phyloP scores from a whole-genome alignment of 1,140 invertebrate genomes.

The Drosophila suzukii region DNA sequence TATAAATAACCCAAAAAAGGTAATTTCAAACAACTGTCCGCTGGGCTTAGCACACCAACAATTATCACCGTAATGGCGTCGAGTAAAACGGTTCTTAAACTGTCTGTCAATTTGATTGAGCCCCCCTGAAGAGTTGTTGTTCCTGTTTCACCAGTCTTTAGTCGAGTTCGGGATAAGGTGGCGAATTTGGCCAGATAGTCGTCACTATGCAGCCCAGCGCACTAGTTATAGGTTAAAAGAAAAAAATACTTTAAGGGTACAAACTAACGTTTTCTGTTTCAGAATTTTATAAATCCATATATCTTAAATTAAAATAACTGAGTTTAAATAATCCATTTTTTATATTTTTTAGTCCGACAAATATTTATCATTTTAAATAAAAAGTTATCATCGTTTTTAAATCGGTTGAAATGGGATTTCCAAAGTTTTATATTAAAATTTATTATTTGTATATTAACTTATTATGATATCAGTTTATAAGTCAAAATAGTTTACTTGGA shows the following conservation, averaged over 20 bases:
- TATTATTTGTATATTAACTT: too few relatives aligned
- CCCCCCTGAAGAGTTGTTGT: constrained; percentile 38
- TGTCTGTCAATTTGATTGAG: constrained; percentile 75
- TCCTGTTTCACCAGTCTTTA: constrained; percentile 8
- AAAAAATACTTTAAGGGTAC: background rate
- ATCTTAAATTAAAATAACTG: too few relatives aligned
- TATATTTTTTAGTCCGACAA: too few relatives aligned
- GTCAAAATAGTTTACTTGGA: background rate
- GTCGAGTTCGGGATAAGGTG: background rate
- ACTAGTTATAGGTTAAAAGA: constrained; percentile 7
- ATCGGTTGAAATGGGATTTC: background rate
- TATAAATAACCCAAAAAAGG: constrained; percentile 56
- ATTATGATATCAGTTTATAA: too few relatives aligned
- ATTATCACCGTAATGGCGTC: constrained; percentile 46
- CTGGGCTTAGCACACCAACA: constrained; percentile 54
- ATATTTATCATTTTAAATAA: background rate
- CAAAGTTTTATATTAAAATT: too few relatives aligned
- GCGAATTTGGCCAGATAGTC: constrained; percentile 22
- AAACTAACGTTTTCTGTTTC: too few relatives aligned
- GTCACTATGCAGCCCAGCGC: constrained; percentile 16
- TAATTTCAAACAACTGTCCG: constrained; percentile 68
- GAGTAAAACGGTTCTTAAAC: constrained; percentile 63
- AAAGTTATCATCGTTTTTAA: background rate
- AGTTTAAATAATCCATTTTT: too few relatives aligned
- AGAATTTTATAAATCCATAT: too few relatives aligned